A percentile compares a stretch with the other conserved stretches of the same genome.
These are phyloP conservation scores for Adineta ricciae DNA, from an alignment of 2,888 invertebrate genomes.

Conservation along the genomic window DNA sequence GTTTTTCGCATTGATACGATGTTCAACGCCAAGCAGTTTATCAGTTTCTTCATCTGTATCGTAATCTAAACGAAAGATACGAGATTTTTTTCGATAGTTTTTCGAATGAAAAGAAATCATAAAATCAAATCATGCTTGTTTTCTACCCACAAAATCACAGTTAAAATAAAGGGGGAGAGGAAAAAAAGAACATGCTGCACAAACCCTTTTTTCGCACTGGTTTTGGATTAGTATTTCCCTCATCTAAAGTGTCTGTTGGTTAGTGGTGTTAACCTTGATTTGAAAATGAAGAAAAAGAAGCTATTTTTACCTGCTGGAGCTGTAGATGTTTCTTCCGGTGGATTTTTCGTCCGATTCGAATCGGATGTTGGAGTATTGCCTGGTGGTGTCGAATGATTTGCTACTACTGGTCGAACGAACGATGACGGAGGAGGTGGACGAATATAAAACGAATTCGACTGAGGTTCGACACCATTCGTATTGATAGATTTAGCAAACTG, in stretches of 20 bases:
- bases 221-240: background rate
- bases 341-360: background rate
- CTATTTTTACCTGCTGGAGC: background rate
- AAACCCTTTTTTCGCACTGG: background rate
- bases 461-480: slow-evolving; percentile 1
- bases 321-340: background rate
- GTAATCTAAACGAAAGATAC: slow-evolving; percentile 23
- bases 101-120: background rate
- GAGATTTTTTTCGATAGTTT: background rate
- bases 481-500: background rate
- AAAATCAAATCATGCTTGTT: background rate
- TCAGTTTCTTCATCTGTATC: slow-evolving; percentile 34
- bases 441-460: slow-evolving; percentile 3
- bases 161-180: background rate
- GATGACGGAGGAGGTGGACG: slow-evolving; percentile 8
- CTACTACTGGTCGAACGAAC: background rate
- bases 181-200: background rate
- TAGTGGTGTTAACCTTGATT: background rate
- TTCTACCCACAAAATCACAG: background rate
- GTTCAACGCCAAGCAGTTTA: slow-evolving; percentile 17
- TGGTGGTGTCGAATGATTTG: background rate
- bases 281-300: background rate
- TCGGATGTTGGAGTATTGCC: background rate
- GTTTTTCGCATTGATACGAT: background rate
- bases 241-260: background rate